Evolutionary conservation across 2,113 vertebrate genomes (phyloP).

Genomic region (Neogale vison): DNA sequence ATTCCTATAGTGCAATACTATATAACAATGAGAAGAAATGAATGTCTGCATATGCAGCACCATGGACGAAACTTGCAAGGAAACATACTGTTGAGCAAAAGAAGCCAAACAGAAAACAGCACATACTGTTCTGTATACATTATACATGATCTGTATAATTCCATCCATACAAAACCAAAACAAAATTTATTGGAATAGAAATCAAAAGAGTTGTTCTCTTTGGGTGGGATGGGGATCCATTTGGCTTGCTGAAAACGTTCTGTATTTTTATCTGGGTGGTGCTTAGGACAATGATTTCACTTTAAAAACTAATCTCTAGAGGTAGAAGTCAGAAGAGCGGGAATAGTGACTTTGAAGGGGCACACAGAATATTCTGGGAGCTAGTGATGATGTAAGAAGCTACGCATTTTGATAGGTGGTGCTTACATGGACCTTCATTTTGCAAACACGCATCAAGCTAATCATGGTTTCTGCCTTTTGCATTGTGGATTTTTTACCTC

Average conservation of each 20-base stretch:
- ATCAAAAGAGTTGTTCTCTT: not conserved
- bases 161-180: not conserved
- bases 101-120: not conserved
- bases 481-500: not conserved
- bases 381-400: not conserved
- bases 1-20: not conserved
- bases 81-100: not conserved
- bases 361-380: not conserved
- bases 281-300: not conserved
- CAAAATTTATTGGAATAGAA: not conserved
- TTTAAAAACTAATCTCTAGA: not conserved
- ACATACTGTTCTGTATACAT: not conserved
- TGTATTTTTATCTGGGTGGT: not conserved
- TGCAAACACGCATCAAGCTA: not conserved
- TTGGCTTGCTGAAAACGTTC: not conserved
- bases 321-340: not conserved
- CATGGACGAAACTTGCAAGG: not conserved
- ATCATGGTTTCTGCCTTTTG: not conserved
- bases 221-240: not conserved
- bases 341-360: not conserved
- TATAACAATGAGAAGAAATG: not conserved
- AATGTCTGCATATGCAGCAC: not conserved
- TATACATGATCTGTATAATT: not conserved
- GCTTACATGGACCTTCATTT: not conserved
- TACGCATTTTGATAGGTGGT: not conserved